These are phyloP conservation scores for Chloroclystis v-ata DNA, from an alignment of 2,888 invertebrate genomes.

Conservation along the genomic window DNA sequence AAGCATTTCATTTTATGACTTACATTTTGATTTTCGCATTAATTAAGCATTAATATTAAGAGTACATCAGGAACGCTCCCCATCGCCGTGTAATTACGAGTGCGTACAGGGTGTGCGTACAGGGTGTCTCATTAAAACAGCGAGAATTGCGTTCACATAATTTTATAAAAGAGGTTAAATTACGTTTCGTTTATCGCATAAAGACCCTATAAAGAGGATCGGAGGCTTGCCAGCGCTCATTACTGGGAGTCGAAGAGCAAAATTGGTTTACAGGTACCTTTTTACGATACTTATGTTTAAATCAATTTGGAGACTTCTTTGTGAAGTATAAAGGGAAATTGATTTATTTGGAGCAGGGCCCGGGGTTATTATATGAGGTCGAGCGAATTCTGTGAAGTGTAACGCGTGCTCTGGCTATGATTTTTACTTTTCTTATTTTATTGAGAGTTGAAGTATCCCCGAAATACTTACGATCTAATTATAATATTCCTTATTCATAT, in stretches of 20 bases:
- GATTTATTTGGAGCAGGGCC: background rate
- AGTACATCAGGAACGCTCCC: too few species aligned
- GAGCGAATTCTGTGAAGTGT: too few species aligned
- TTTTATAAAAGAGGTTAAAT: slow-evolving; percentile 4
- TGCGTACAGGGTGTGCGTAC: background rate
- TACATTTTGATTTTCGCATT: too few species aligned
- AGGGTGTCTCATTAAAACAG: slow-evolving; percentile 4
- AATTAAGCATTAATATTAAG: too few species aligned
- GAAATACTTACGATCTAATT: too few species aligned
- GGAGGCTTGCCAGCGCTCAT: slow-evolving; percentile 1
- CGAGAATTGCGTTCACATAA: slow-evolving; percentile 1
- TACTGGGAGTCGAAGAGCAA: slow-evolving; percentile 1
- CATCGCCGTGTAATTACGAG: background rate
- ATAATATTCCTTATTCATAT: too few species aligned
- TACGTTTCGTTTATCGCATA: slow-evolving; percentile 2
- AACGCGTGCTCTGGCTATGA: too few species aligned
- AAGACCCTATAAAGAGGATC: background rate
- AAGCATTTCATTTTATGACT: too few species aligned
- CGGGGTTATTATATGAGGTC: too few species aligned
- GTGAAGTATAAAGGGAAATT: background rate
- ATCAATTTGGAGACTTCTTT: slow-evolving; percentile 3
- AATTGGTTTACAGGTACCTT: slow-evolving; percentile 3
- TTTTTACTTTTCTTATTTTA: too few species aligned
- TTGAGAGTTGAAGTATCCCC: too few species aligned
- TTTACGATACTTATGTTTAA: slow-evolving; percentile 3